phyloP scores from a whole-genome alignment of 2,113 vertebrate species.

The Boleophthalmus pectinirostris region DNA sequence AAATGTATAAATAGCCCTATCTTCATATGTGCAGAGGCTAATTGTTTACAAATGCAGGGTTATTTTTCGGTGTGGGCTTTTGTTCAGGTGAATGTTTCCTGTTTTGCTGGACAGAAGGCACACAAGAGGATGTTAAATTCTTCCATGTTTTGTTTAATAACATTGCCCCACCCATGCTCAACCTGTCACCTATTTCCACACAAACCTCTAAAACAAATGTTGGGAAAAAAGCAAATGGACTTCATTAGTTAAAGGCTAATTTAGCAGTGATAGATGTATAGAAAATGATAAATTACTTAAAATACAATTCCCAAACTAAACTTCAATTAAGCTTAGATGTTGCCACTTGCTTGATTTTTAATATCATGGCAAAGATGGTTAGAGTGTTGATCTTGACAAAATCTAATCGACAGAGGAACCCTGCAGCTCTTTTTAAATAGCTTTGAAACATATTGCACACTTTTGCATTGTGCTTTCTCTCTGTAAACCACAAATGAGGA shows the following conservation, averaged over 20 bases:
- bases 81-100: slow-evolving; percentile 55
- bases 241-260: background rate
- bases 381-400: too few species aligned
- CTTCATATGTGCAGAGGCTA: too few species aligned
- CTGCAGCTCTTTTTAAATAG: background rate
- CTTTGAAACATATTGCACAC: background rate
- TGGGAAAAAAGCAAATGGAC: background rate
- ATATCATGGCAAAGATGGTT: too few species aligned
- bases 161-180: slow-evolving; percentile 56
- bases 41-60: background rate
- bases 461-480: background rate
- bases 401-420: background rate
- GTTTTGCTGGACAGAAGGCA: slow-evolving; percentile 56
- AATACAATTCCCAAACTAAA: background rate
- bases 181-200: slow-evolving; percentile 60
- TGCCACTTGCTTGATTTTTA: too few species aligned
- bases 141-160: slow-evolving; percentile 67
- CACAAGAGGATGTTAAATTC: slow-evolving; percentile 57
- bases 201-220: background rate
- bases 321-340: too few species aligned
- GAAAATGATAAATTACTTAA: background rate
- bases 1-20: too few species aligned
- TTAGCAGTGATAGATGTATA: background rate
- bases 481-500: background rate
- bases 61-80: slow-evolving; percentile 10